Conservation (phyloP, 2,888 invertebrate species). For the Lissocephala sabroskyi region DNA sequence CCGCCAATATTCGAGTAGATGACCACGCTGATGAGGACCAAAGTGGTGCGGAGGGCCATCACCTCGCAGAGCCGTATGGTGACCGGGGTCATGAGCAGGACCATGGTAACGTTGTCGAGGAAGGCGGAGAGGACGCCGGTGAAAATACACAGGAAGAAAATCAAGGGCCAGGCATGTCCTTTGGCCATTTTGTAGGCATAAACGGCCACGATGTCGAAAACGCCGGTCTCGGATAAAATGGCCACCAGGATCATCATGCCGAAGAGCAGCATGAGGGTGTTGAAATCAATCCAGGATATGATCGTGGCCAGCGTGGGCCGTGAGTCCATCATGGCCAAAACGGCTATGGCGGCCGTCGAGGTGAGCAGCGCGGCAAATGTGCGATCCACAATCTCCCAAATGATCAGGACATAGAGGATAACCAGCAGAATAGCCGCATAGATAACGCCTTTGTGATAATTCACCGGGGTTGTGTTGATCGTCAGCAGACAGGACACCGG, state of each 20-base stretch:
- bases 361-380: constrained; percentile 55
- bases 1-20: constrained; percentile 93
- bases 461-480: constrained; percentile 75
- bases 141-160: constrained; percentile 80
- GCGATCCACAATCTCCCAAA: constrained; percentile 80
- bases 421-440: constrained; percentile 81
- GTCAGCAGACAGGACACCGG: constrained; percentile 72
- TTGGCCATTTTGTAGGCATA: constrained; percentile 78
- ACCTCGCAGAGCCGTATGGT: constrained; percentile 89
- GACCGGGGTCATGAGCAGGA: constrained; percentile 82
- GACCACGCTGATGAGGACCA: constrained; percentile 87
- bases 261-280: constrained; percentile 79
- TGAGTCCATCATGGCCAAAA: constrained; percentile 78
- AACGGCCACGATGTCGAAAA: constrained; percentile 84
- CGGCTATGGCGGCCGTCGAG: constrained; percentile 79
- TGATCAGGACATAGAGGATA: constrained; percentile 85
- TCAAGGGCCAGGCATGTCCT: constrained; percentile 80
- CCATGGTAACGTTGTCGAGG: constrained; percentile 84
- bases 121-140: constrained; percentile 80
- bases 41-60: constrained; percentile 87
- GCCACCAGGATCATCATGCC: constrained; percentile 87
- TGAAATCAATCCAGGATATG: constrained; percentile 82
- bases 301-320: constrained; percentile 78
- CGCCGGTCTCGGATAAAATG: constrained; percentile 82
- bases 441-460: constrained; percentile 78